Base-by-base conservation (phyloP, 2,113 vertebrate species). In the Uria lomvia region DNA sequence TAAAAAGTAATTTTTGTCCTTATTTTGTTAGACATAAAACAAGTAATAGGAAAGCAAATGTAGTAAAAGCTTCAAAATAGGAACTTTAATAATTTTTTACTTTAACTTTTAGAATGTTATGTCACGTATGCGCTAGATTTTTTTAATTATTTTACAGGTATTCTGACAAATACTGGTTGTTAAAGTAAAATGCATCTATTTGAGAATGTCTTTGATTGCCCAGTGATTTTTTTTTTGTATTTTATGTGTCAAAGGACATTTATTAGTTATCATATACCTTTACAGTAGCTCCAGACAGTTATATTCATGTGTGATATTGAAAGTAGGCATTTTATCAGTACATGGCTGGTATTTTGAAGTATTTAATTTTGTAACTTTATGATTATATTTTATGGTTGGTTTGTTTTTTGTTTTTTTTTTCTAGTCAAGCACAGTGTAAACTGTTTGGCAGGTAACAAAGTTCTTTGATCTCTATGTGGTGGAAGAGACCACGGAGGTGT, bases 1-100 rank as follows among this genome's bases (percentile, higher is more conserved):
- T 79, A 82, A 94, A 94, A 91, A 81, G 21, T 88, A 47, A 79
- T 96, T 95, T 97, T 97, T 90, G 65, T 85, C 66, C 47, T 95
- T 94, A 87, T 89, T 94, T 94, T 86, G 58, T 52, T 90, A 85
- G 92, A 71, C 60, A 42, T 77, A 62, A 96, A 77, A 22, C 9
- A 7, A 76, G 14, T 77, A 78, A 82, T 45, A 91, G 77, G 75
- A 95, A 94, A 86, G 29, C 59, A 89, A 92, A 78, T 8, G 2
- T 15, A 73, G 15, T 58, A 30, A 94, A 79, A 52, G 29, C 72
- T 83, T 95, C 74, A 86, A 55, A 88, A 91, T 38, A 81, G 22
- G 38, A 81, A 73, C 18, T 38, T n/a, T 2, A 89, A 2, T 87
- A 2, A 52, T 47, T 62, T 93, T 78, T 80, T 76, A 78, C 66